Conservation (phyloP, 1,140 invertebrate genomes). For the Sipha flava region DNA sequence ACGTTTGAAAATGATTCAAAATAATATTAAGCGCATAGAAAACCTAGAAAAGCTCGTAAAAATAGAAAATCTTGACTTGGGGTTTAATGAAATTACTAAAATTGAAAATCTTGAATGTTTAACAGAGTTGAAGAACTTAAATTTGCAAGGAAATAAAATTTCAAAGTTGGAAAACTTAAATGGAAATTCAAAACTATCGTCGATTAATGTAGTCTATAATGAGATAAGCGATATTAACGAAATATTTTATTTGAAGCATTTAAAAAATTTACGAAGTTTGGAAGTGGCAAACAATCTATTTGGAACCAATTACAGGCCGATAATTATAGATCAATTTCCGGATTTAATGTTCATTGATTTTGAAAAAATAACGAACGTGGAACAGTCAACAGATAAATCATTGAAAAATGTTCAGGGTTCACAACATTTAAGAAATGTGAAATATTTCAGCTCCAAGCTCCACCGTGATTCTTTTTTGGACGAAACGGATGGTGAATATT, state of each 20-base stretch:
- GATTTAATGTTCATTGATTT: neutral
- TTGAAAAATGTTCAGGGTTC: neutral
- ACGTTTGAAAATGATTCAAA: neutral
- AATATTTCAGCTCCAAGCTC: no score
- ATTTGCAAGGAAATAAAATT: neutral
- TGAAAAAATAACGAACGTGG: neutral
- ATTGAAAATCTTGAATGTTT: neutral
- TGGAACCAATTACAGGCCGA: neutral
- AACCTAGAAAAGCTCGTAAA: neutral
- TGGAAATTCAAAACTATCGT: neutral
- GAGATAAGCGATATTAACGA: neutral
- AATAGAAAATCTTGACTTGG: neutral
- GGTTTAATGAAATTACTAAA: neutral
- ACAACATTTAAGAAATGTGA: no score
- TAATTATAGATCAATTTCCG: neutral
- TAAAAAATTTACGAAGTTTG: neutral
- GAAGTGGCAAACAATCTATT: neutral
- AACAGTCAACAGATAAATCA: neutral
- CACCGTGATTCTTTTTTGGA: neutral
- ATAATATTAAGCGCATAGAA: neutral
- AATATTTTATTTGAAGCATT: neutral
- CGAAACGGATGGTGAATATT: neutral
- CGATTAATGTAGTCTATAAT: neutral
- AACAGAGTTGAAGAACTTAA: neutral
- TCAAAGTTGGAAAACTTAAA: neutral